Conservation (phyloP, 2,797 vertebrate genomes). For the Taeniopygia guttata region DNA sequence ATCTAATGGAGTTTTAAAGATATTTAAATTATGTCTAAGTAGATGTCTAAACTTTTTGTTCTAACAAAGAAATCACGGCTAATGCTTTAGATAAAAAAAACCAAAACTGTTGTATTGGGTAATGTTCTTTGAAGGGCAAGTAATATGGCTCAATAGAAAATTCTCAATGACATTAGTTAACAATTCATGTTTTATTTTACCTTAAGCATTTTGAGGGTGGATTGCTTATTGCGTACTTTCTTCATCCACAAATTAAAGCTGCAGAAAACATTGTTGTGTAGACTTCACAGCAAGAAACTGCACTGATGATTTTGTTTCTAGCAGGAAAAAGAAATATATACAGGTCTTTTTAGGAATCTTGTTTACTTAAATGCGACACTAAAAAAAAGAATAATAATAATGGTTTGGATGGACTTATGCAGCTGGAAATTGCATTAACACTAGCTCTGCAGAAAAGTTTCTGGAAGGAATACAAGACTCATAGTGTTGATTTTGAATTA, state of each 20-base stretch:
- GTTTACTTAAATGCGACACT: neutral
- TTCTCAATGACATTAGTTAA: constrained; percentile 55
- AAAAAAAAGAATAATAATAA: neutral
- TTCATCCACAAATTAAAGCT: neutral
- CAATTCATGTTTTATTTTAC: constrained; percentile 59
- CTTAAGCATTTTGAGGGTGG: neutral
- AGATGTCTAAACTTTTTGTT: constrained; percentile 64
- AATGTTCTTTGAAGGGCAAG: constrained; percentile 71
- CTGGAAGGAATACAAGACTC: neutral
- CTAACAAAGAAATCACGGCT: constrained; percentile 70
- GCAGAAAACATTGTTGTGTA: neutral
- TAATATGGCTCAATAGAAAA: constrained; percentile 67
- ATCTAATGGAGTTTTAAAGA: constrained; percentile 73
- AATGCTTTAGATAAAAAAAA: constrained; percentile 58
- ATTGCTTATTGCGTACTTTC: neutral
- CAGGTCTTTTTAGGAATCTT: neutral
- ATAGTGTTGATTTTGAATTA: neutral
- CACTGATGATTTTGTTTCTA: neutral
- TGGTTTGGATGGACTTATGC: neutral
- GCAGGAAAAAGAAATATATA: neutral
- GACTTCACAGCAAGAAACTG: neutral
- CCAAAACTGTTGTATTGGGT: constrained; percentile 58
- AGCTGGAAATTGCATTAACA: neutral
- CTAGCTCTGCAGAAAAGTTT: neutral
- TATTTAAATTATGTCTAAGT: constrained; percentile 69